Percentiles rank a stretch among this genome's conserved stretches.
Conservation (phyloP, 1,140 invertebrate genomes). For the Epicauta chinensis region DNA sequence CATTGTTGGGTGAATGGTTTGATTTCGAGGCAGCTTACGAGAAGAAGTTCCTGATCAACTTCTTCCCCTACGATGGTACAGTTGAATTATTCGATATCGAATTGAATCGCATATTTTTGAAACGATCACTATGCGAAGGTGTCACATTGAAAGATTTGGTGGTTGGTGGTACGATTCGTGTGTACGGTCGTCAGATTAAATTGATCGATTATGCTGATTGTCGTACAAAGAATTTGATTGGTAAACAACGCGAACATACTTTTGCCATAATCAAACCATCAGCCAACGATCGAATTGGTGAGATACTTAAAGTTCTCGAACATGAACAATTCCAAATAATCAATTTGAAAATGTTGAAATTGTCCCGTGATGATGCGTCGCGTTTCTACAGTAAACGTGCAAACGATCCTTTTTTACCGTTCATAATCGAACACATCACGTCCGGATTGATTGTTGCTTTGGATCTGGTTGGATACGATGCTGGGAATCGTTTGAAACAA, state of each 20-base stretch:
- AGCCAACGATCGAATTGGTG: conserved; percentile 53
- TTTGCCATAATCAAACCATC: conserved; percentile 62
- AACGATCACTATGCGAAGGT: conserved; percentile 53
- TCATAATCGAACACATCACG: conserved; percentile 51
- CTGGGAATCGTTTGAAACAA: conserved; percentile 52
- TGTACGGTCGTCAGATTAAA: conserved; percentile 61
- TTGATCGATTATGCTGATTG: conserved; percentile 61
- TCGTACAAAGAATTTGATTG: conserved; percentile 47
- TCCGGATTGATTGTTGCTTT: conserved; percentile 60
- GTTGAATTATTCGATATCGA: conserved; percentile 67
- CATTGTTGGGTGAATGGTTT: conserved; percentile 58
- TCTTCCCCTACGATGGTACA: conserved; percentile 57
- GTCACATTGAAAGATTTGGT: conserved; percentile 57
- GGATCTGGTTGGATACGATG: conserved; percentile 59
- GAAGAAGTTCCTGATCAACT: conserved; percentile 61
- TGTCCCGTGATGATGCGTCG: conserved; percentile 50
- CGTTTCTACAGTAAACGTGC: conserved; percentile 52
- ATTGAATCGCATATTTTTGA: conserved; percentile 57
- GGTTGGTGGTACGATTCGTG: conserved; percentile 59
- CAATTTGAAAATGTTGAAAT: conserved; percentile 56
- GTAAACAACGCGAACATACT: conserved; percentile 49
- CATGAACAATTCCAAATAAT: conserved; percentile 45
- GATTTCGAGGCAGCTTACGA: conserved; percentile 57
- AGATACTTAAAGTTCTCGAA: conserved; percentile 55
- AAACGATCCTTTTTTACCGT: conserved; percentile 35